Evolutionary conservation across 2,888 invertebrate genomes (phyloP).

Genomic region (Heliconius sara): DNA sequence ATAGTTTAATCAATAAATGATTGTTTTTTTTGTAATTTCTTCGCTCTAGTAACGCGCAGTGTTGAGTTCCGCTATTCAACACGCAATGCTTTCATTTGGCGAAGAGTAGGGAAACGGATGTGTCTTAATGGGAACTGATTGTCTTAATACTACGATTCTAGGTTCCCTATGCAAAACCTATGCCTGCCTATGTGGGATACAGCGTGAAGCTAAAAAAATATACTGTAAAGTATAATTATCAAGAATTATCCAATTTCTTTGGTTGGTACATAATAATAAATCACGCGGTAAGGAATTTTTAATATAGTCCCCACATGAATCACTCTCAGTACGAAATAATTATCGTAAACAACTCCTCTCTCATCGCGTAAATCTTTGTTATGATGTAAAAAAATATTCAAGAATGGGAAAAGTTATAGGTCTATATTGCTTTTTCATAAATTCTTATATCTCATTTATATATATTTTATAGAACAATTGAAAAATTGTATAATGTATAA

Average conservation of each 20-base stretch:
- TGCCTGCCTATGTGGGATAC: too few species aligned
- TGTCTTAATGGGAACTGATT: too few species aligned
- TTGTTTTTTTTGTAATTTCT: too few species aligned
- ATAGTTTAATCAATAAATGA: too few species aligned
- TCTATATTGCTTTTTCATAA: background rate
- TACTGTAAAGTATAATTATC: background rate
- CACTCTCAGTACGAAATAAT: constrained; percentile 43
- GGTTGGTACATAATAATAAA: constrained; percentile 25
- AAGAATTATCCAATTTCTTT: constrained; percentile 28
- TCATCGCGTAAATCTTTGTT: constrained; percentile 14
- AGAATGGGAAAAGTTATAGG: background rate
- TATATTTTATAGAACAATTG: background rate
- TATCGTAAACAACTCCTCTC: constrained; percentile 43
- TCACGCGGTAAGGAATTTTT: constrained; percentile 43
- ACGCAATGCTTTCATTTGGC: too few species aligned
- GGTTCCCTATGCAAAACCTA: too few species aligned
- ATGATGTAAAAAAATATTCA: background rate
- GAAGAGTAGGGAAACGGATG: too few species aligned
- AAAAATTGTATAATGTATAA: background rate
- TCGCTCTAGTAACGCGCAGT: too few species aligned
- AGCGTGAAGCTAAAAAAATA: too few species aligned
- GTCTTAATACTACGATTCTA: too few species aligned
- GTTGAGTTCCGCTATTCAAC: too few species aligned
- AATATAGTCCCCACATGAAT: constrained; percentile 47
- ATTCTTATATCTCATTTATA: background rate